Base-by-base conservation (phyloP, 1,140 invertebrate species). In the Linepithema humile region DNA sequence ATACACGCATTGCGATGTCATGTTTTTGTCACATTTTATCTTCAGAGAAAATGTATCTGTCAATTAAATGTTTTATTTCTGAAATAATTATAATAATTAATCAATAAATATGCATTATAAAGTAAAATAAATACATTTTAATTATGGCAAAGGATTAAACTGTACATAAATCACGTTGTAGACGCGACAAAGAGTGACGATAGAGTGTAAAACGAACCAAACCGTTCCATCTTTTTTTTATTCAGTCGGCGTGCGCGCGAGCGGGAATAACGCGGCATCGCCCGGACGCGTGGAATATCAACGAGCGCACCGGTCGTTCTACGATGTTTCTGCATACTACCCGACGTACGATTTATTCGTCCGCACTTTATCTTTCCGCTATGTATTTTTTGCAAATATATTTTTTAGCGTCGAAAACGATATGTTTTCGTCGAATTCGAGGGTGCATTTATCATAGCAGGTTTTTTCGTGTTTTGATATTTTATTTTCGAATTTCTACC, bases 171-270 rank as follows among this genome's bases (percentile, higher is more conserved):
- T 26, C 32, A 26, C 9, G 20, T 29, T 53, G 74, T 17, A 29
- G 12, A 9, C 15, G 32, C 59, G 32, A 23, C 15, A 48, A 23
- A 40, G 20, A 7, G 35, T 12, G 64, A 55, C 48, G 26, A 57
- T 69, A 55, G 64, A 80, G 64, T 32, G 38, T 48, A 70, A 67
- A 67, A 35, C 20, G 32, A 75, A 15, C 53, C 20, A n/a, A 80
- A 70, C 26, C 50, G 48, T 80, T 80, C 40, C 40, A 29, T 12
- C 20, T 45, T 60, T 60, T 70, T 82, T 74, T 74, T 82, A 82
- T 82, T 82, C 78, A 74, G 15, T 20, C 57, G 5, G 43, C 69
- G 69, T 74, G 32, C 50, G n/a, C n/a, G 4, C 26, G 78, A 67
- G 40, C 53, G 43, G 45, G 59, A 67, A 64, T 82, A 74, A 62